phyloP scores from a whole-genome alignment of 2,797 vertebrate species.

The Vipera ursinii region DNA sequence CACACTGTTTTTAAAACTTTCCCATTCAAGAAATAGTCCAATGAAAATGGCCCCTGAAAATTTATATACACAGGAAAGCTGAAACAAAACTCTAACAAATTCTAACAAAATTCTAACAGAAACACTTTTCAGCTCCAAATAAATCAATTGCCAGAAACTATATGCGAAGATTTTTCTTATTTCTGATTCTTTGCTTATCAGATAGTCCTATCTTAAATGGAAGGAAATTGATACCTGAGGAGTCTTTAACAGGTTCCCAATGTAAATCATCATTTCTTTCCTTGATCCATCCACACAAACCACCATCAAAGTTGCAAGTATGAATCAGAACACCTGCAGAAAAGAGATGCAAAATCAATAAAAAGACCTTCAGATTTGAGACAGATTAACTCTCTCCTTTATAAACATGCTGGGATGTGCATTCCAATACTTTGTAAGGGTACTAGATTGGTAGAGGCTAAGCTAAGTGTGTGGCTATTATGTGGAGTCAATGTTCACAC shows the following conservation, averaged over 20 bases:
- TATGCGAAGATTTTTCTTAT: neutral
- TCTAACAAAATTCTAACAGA: neutral
- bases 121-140: neutral
- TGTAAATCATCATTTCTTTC: slow-evolving; percentile 85
- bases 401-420: neutral
- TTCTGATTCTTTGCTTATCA: neutral
- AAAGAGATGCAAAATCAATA: neutral
- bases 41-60: neutral
- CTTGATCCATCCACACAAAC: slow-evolving; percentile 92
- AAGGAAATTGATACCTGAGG: slow-evolving; percentile 72
- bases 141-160: neutral
- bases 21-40: neutral
- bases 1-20: neutral
- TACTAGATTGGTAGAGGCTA: neutral
- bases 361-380: neutral
- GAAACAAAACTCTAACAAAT: neutral
- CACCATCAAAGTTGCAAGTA: slow-evolving; percentile 91
- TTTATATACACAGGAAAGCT: neutral
- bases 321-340: slow-evolving; percentile 80
- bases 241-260: slow-evolving; percentile 87
- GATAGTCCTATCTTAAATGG: neutral
- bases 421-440: neutral
- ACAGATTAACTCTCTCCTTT: neutral
- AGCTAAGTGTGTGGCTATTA: neutral
- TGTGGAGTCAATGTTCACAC: neutral